phyloP scores from a whole-genome alignment of 2,113 vertebrate genomes.

The Oreamnos americanus region DNA sequence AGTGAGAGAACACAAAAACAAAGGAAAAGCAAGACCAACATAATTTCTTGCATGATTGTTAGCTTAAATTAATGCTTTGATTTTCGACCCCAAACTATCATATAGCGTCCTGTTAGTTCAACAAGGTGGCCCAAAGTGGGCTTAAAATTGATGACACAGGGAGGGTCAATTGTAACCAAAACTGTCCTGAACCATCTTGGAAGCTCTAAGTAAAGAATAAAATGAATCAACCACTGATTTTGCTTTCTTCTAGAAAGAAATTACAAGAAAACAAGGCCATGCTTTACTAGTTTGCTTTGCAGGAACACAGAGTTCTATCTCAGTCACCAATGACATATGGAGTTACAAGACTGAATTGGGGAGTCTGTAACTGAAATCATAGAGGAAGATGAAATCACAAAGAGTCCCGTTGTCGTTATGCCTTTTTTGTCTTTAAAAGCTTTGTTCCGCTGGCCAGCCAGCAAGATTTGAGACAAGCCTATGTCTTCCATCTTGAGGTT shows the following conservation, averaged over 20 bases:
- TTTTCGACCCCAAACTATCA: not conserved
- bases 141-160: not conserved
- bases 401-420: rapidly evolving
- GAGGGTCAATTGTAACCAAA: not conserved
- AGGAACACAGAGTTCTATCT: not conserved
- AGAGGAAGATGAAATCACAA: not conserved
- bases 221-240: not conserved
- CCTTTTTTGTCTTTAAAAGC: not conserved
- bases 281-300: not conserved
- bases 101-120: not conserved
- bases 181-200: not conserved
- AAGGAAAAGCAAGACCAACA: not conserved
- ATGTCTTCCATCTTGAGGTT: not conserved
- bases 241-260: not conserved
- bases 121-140: not conserved
- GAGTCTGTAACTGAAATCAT: not conserved
- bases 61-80: not conserved
- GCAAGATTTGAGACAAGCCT: not conserved
- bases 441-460: not conserved
- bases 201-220: not conserved
- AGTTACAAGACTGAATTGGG: not conserved
- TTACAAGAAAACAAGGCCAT: not conserved
- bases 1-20: not conserved
- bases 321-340: not conserved
- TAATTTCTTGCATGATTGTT: not conserved